A percentile compares a stretch with the other conserved stretches of the same genome.
Evolutionary conservation across 2,113 vertebrate species (phyloP).

Genomic region (Erythrocercus mccallii): DNA sequence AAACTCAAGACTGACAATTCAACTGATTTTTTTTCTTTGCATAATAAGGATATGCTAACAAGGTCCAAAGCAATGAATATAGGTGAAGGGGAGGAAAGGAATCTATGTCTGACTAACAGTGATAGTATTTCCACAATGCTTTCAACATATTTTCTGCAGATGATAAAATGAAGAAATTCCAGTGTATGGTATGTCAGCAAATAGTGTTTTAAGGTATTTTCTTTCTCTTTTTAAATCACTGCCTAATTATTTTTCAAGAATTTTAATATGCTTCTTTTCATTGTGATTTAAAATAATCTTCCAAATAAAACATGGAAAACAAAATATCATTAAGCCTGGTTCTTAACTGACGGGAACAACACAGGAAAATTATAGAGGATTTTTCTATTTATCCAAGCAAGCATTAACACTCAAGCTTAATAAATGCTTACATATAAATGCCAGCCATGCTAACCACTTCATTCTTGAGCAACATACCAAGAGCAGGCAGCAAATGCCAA

Average conservation of each 20-base stretch:
- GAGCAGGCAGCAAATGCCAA: constrained; percentile 49
- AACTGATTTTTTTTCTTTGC: neutral
- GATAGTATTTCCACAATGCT: neutral
- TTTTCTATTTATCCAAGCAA: constrained; percentile 16
- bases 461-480: constrained; percentile 55
- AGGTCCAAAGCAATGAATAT: neutral
- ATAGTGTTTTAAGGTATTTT: neutral
- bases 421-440: constrained; percentile 20
- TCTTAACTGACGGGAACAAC: neutral
- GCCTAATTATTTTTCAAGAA: neutral
- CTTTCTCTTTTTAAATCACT: neutral
- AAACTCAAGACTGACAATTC: neutral
- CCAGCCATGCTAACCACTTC: constrained; percentile 56
- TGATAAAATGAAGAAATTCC: neutral
- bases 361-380: neutral
- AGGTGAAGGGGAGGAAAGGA: neutral
- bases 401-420: constrained; percentile 37
- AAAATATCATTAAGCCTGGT: neutral
- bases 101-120: neutral
- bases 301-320: neutral
- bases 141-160: neutral
- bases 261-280: neutral
- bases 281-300: neutral
- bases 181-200: neutral
- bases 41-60: neutral